phyloP scores from a whole-genome alignment of 2,888 invertebrate genomes.

The Clepsis dumicolana region DNA sequence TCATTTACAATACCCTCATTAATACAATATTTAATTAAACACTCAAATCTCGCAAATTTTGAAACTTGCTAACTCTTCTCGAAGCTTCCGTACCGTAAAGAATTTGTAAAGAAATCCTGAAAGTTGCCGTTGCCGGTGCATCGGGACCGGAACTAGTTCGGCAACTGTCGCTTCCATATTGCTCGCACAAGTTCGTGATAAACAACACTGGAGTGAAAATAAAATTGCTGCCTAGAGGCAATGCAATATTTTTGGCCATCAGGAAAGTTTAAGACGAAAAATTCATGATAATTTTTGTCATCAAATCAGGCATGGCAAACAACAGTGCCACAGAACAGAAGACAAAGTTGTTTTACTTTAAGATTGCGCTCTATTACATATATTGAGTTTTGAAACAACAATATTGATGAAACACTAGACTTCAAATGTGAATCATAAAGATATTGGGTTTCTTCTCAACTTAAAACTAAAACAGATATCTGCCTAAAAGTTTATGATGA shows the following conservation, averaged over 20 bases:
- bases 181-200: constrained; percentile 16
- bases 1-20: not conserved
- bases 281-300: not conserved
- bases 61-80: not conserved
- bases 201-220: constrained; percentile 18
- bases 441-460: no score
- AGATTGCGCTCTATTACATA: no score
- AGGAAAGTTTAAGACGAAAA: not conserved
- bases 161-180: constrained; percentile 22
- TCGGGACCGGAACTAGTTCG: constrained; percentile 9
- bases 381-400: no score
- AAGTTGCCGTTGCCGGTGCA: constrained; percentile 17
- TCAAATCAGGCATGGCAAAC: not conserved
- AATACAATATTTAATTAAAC: not conserved
- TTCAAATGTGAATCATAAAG: no score
- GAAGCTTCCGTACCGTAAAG: constrained; percentile 8
- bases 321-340: not conserved
- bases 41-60: not conserved
- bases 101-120: constrained; percentile 10
- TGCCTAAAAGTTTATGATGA: no score
- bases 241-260: not conserved
- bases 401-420: no score
- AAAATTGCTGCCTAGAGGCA: not conserved
- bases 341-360: no score
- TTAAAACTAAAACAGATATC: no score